Percentiles rank a stretch among this genome's conserved stretches.
Evolutionary conservation across 92 coral and sea anemone species (phyloP).

Genomic region (Heteractis magnifica): DNA sequence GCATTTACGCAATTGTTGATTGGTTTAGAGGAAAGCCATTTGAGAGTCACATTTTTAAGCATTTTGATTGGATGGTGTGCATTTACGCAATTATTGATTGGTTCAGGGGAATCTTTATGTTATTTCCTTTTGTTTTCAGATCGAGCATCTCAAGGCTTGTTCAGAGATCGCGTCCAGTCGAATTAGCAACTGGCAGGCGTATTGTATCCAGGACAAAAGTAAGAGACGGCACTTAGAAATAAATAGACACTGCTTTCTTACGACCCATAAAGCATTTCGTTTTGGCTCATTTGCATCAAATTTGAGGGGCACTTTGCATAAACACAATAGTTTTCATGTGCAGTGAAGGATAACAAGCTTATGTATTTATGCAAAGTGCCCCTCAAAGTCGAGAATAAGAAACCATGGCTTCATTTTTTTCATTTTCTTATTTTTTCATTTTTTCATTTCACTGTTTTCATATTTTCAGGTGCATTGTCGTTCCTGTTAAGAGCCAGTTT

Average conservation of each 20-base stretch:
- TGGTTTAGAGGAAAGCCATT: not conserved
- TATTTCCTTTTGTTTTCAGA: conserved; percentile 37
- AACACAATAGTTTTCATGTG: no score
- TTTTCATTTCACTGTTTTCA: not conserved
- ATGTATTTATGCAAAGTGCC: no score
- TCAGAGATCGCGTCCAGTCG: conserved; percentile 97
- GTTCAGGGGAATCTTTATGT: not conserved
- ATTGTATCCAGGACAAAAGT: conserved; percentile 87
- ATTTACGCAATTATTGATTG: no score
- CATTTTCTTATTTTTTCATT: not conserved
- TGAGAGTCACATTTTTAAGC: not conserved
- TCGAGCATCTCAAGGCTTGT: conserved; percentile 95
- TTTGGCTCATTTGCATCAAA: no score
- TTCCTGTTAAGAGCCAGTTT: conserved; percentile 92
- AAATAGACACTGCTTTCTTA: no score
- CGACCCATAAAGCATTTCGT: no score
- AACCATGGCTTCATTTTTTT: not conserved
- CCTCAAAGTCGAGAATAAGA: not conserved
- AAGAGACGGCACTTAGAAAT: not conserved
- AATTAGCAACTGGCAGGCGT: conserved; percentile 96
- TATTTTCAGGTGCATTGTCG: conserved; percentile 69
- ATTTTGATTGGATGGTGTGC: no score
- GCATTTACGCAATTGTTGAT: not conserved
- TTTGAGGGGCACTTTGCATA: no score
- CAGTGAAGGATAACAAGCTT: no score